Evolutionary conservation across 2,113 vertebrate species (phyloP).

Genomic region (Cyprinus carpio): DNA sequence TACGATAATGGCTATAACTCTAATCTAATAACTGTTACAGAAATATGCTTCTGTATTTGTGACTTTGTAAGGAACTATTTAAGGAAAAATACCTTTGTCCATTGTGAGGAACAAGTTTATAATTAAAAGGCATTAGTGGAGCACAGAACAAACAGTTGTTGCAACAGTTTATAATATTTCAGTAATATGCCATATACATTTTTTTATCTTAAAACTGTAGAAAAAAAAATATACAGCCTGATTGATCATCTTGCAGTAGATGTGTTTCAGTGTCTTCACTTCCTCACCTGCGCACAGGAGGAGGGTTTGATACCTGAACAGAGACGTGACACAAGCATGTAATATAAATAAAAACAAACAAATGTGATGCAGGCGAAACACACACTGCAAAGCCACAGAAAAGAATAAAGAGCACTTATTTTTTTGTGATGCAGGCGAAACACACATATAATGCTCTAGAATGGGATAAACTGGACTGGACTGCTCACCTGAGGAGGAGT

Average conservation of each 20-base stretch:
- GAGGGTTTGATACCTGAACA: not conserved
- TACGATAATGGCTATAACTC: too few species aligned
- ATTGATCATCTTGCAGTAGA: not conserved
- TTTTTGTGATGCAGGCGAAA: not conserved
- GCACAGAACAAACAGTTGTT: too few species aligned
- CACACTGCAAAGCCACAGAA: not conserved
- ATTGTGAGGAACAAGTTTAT: too few species aligned
- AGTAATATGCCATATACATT: too few species aligned
- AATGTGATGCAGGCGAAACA: too few species aligned
- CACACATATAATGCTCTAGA: not conserved
- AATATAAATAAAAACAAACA: not conserved
- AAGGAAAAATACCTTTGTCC: not conserved
- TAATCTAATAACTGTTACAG: too few species aligned
- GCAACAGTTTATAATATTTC: too few species aligned
- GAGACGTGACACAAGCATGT: not conserved
- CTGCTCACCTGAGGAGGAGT: slow-evolving; percentile 20
- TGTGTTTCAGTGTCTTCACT: not conserved
- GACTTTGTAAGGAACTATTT: too few species aligned
- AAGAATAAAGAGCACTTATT: not conserved
- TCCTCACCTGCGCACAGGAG: not conserved
- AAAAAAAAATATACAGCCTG: not conserved
- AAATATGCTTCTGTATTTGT: too few species aligned
- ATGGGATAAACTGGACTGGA: not conserved
- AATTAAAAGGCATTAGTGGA: too few species aligned
- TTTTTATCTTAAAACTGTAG: not conserved